Percentiles rank a stretch among this genome's conserved stretches.
phyloP scores from a whole-genome alignment of 2,888 invertebrate genomes.

The Parascotia fuliginaria region DNA sequence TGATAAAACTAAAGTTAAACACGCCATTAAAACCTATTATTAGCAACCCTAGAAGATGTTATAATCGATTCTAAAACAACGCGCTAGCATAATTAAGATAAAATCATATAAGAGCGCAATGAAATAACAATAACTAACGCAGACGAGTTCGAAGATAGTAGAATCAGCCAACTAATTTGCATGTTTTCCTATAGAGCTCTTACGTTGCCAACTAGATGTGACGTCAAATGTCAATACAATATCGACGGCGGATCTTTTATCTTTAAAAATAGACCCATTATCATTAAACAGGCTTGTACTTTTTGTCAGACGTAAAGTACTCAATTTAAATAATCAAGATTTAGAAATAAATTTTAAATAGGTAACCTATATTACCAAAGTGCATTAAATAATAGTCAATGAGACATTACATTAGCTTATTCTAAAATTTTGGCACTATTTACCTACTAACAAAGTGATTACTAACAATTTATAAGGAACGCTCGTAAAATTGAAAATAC shows the following conservation, averaged over 20 bases:
- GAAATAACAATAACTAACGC: slow-evolving; percentile 32
- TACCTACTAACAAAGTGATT: slow-evolving; percentile 17
- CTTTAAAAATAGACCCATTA: slow-evolving; percentile 49
- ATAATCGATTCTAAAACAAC: background rate
- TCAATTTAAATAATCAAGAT: slow-evolving; percentile 37
- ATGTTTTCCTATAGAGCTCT: slow-evolving; percentile 39
- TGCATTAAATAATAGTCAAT: slow-evolving; percentile 30
- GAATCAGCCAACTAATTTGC: slow-evolving; percentile 39
- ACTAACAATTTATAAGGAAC: slow-evolving; percentile 24
- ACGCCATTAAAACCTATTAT: background rate
- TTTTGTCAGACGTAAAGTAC: slow-evolving; percentile 27
- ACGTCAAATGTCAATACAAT: slow-evolving; percentile 44
- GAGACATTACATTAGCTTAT: slow-evolving; percentile 21
- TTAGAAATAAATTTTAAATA: slow-evolving; percentile 29
- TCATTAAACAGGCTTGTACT: slow-evolving; percentile 34
- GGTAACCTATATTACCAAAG: slow-evolving; percentile 20
- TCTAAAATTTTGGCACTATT: slow-evolving; percentile 38
- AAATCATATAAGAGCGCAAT: slow-evolving; percentile 28
- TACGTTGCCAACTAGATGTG: slow-evolving; percentile 41
- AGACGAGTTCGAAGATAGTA: slow-evolving; percentile 34
- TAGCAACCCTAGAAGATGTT: too few species aligned
- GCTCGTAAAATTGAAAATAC: slow-evolving; percentile 29
- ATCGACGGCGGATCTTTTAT: slow-evolving; percentile 45
- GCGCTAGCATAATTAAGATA: slow-evolving; percentile 22
- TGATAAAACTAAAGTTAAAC: background rate